A percentile compares a stretch with the other conserved stretches of the same genome.
Evolutionary conservation across 1,140 invertebrate species (phyloP).

Genomic region (Notospermus geniculatus): DNA sequence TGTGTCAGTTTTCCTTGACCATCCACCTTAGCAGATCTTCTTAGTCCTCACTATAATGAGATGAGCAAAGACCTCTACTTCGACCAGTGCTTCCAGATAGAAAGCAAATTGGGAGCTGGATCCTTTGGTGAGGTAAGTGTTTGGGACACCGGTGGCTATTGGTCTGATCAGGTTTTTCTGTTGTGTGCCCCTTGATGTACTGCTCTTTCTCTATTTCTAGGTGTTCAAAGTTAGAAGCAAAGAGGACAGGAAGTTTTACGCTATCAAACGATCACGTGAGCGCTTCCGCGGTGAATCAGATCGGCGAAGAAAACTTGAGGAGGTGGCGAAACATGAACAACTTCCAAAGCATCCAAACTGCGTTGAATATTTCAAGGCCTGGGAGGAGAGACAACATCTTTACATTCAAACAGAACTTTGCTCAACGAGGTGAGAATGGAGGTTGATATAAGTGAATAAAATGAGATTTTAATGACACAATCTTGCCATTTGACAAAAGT

Average conservation of each 20-base stretch:
- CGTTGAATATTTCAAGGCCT: slow-evolving; percentile 68
- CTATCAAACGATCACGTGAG: slow-evolving; percentile 67
- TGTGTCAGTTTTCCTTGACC: too few species aligned
- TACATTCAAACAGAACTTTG: slow-evolving; percentile 76
- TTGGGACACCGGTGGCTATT: slow-evolving; percentile 2
- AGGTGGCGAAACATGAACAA: slow-evolving; percentile 70
- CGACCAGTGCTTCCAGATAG: slow-evolving; percentile 67
- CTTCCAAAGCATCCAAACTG: slow-evolving; percentile 69
- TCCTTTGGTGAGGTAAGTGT: slow-evolving; percentile 71
- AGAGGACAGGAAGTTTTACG: slow-evolving; percentile 68
- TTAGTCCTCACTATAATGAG: slow-evolving; percentile 41
- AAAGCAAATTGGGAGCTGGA: slow-evolving; percentile 67
- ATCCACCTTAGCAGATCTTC: too few species aligned
- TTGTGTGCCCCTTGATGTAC: not conserved
- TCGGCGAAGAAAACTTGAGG: slow-evolving; percentile 64
- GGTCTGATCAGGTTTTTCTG: not conserved
- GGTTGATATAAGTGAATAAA: too few species aligned
- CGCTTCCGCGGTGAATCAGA: slow-evolving; percentile 64
- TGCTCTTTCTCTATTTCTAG: slow-evolving; percentile 27
- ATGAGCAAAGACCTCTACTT: slow-evolving; percentile 57
- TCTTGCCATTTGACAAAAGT: too few species aligned
- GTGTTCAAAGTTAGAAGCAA: slow-evolving; percentile 66
- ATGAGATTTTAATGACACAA: too few species aligned
- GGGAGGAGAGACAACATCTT: slow-evolving; percentile 71
- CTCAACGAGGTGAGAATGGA: slow-evolving; percentile 58